Base-by-base conservation (phyloP, 1,140 invertebrate species). In the roundworm (Caenorhabditis elegans) region DNA sequence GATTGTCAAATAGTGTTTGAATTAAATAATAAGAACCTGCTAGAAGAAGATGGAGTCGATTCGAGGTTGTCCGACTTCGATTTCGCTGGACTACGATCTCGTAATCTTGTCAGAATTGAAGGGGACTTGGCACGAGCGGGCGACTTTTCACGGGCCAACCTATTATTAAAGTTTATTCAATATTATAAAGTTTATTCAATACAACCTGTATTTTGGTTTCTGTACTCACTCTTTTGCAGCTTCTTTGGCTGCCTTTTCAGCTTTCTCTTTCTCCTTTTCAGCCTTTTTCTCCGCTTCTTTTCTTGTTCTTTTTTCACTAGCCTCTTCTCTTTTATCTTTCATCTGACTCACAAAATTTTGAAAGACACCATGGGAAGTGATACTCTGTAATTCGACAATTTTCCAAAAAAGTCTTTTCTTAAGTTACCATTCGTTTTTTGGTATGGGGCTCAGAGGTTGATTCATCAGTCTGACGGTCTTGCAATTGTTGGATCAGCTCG, bases 51-150 rank as follows among this genome's bases (percentile, higher is more conserved):
- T 17, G 79, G 60, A 17, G 85, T 80, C 11, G 80, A 51, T 46
- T 86, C 81, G 17, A 86, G 77, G 26, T 86, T 76, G 15, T 78
- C 46, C 4, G 49, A 39, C 24, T 75, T 77, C 1, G 86, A 80
- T 36, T 86, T 86, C 15, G 86, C 86, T 31, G 86, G 86, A 53
- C 86, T 86, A 19, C 86, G 86, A 24, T 86, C 86, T n/a, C 86
- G 77, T 8, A 86, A 77, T 26, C 86, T 76, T 15, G 83, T 84
- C 10, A 86, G 55, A 15, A 86, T 75, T 46, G 84, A 86, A 6
- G 86, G 86, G 34, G 86, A 86, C 34, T 85, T 86, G 4, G 86
- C 65, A 17, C 83, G 80, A 48, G 55, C 39, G 6, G 80, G 43
- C 26, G 86, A 79, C 31, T 85, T 85, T 39, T 85, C 84, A 46